phyloP scores from a whole-genome alignment of 2,888 invertebrate genomes.

The Cetonia aurata region DNA sequence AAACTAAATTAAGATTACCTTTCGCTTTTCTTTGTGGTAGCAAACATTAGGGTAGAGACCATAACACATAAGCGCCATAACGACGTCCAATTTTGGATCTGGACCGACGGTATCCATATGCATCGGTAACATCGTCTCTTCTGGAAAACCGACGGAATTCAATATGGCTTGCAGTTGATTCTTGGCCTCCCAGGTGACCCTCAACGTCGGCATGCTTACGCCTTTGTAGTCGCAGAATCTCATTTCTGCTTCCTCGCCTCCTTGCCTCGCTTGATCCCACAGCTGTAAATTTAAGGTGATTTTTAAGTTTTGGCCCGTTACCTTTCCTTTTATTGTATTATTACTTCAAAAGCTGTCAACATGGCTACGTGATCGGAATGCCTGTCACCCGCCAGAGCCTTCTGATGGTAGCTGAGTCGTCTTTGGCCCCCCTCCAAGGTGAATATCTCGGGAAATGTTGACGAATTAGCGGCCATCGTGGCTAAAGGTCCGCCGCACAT shows the following conservation, averaged over 20 bases:
- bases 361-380: conserved; percentile 96
- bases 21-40: conserved; percentile 94
- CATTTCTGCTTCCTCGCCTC: conserved; percentile 82
- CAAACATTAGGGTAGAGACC: conserved; percentile 98
- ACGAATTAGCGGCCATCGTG: conserved; percentile 94
- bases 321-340: no score
- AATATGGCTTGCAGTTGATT: conserved; percentile 73
- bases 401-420: conserved; percentile 86
- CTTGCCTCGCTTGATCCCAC: conserved; percentile 78
- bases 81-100: conserved; percentile 84
- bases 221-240: conserved; percentile 93
- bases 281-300: conserved; percentile 64
- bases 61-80: conserved; percentile 87
- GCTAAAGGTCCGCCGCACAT: conserved; percentile 91
- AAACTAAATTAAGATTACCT: conserved; percentile 67
- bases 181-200: conserved; percentile 94
- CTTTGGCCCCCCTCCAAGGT: conserved; percentile 81
- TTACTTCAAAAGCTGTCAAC: conserved; percentile 88
- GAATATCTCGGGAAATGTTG: conserved; percentile 96
- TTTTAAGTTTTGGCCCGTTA: no score
- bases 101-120: conserved; percentile 82
- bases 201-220: conserved; percentile 87
- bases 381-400: conserved; percentile 86
- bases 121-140: conserved; percentile 83
- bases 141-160: conserved; percentile 87